A percentile compares a stretch with the other conserved stretches of the same genome.
Evolutionary conservation across 2,888 invertebrate genomes (phyloP).

Genomic region (Eueremaeus valkanovi): DNA sequence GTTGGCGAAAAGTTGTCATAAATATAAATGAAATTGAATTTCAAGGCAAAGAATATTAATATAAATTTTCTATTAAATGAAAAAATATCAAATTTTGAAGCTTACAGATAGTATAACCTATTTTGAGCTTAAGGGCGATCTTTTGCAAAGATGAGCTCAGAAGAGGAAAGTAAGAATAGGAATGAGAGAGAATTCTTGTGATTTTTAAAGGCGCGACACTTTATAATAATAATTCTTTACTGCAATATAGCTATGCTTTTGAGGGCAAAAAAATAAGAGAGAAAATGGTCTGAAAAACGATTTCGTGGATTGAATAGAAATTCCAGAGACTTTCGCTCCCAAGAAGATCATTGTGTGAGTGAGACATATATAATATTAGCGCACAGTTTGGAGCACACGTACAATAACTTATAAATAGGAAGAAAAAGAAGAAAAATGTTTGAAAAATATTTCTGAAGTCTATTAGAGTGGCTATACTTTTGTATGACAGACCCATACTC

Average conservation of each 20-base stretch:
- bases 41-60: background rate
- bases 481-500: too few species aligned
- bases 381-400: background rate
- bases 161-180: background rate
- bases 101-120: background rate
- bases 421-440: background rate
- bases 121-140: conserved; percentile 8
- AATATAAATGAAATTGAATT: background rate
- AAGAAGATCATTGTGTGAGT: background rate
- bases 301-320: background rate
- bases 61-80: background rate
- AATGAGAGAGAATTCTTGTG: background rate
- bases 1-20: background rate
- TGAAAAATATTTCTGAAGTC: background rate
- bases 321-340: background rate
- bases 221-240: background rate
- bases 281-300: background rate
- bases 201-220: background rate
- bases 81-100: background rate
- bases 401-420: conserved; percentile 1
- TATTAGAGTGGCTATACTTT: background rate
- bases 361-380: background rate
- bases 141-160: too few species aligned
- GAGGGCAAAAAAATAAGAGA: background rate
- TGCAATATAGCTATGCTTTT: background rate